phyloP scores from a whole-genome alignment of 2,888 invertebrate genomes.

The Timema cristinae region DNA sequence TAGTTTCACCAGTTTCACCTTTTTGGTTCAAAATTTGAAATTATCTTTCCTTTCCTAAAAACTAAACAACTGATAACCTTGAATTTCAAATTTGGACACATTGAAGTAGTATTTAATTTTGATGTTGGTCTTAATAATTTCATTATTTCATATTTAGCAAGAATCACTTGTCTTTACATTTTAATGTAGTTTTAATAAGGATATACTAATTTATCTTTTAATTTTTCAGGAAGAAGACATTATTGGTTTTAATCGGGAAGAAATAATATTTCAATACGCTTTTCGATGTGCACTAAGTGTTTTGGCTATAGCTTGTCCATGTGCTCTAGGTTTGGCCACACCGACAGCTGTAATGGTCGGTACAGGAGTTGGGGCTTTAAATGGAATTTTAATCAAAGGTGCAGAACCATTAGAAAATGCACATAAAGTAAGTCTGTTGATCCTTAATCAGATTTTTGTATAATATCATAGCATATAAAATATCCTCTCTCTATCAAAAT shows the following conservation, averaged over 20 bases:
- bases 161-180: not conserved
- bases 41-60: too few relatives aligned
- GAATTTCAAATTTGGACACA: too few relatives aligned
- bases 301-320: conserved; percentile 97
- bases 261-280: conserved; percentile 87
- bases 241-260: conserved; percentile 65
- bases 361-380: conserved; percentile 90
- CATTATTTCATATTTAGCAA: too few relatives aligned
- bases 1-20: too few relatives aligned
- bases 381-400: conserved; percentile 96
- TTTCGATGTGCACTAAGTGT: conserved; percentile 97
- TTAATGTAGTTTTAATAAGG: not conserved
- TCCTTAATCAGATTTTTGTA: too few relatives aligned
- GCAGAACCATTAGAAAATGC: conserved; percentile 97
- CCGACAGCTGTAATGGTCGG: conserved; percentile 99
- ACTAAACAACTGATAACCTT: too few relatives aligned
- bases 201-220: conserved; percentile 3
- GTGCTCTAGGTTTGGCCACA: conserved; percentile 95
- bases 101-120: too few relatives aligned
- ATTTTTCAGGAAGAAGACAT: conserved; percentile 42
- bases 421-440: conserved; percentile 67
- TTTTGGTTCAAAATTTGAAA: too few relatives aligned
- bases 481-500: too few relatives aligned
- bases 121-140: too few relatives aligned
- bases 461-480: too few relatives aligned